Evolutionary conservation across 2,797 vertebrate species (phyloP).

Genomic region (Brachyalestes nurse): DNA sequence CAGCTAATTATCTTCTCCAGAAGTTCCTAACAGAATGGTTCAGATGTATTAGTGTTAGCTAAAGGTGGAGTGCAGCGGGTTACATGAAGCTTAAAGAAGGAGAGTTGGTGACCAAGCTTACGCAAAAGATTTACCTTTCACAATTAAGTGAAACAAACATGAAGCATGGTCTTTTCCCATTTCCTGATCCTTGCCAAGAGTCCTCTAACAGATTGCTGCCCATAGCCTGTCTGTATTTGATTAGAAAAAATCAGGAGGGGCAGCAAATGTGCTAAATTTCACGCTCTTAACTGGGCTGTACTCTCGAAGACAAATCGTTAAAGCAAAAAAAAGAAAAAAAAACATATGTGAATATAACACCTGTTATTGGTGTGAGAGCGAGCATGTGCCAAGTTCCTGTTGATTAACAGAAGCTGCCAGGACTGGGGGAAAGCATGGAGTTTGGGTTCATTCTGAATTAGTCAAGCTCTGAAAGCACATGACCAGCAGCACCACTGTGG

Average conservation of each 20-base stretch:
- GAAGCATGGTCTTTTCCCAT: conserved; percentile 7
- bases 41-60: no score
- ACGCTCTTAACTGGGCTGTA: conserved; percentile 54
- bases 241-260: neutral
- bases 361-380: conserved; percentile 60
- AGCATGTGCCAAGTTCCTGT: conserved; percentile 57
- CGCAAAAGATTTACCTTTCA: neutral
- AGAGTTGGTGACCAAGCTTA: neutral
- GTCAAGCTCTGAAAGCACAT: conserved; percentile 15
- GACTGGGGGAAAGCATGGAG: conserved; percentile 44
- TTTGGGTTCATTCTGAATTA: conserved; percentile 44
- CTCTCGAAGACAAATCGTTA: conserved; percentile 54
- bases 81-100: no score
- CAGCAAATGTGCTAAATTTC: conserved; percentile 55
- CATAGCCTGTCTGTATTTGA: conserved; percentile 18
- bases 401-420: conserved; percentile 59
- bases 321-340: conserved; percentile 45
- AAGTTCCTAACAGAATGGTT: no score
- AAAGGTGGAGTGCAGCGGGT: no score
- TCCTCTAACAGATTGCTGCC: conserved; percentile 52
- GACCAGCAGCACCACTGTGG: neutral
- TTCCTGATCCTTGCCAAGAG: conserved; percentile 42
- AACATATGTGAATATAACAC: conserved; percentile 63
- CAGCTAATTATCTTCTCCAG: no score
- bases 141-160: neutral